Conservation (phyloP, 2,113 vertebrate species). For the Vicugna pacos region DNA sequence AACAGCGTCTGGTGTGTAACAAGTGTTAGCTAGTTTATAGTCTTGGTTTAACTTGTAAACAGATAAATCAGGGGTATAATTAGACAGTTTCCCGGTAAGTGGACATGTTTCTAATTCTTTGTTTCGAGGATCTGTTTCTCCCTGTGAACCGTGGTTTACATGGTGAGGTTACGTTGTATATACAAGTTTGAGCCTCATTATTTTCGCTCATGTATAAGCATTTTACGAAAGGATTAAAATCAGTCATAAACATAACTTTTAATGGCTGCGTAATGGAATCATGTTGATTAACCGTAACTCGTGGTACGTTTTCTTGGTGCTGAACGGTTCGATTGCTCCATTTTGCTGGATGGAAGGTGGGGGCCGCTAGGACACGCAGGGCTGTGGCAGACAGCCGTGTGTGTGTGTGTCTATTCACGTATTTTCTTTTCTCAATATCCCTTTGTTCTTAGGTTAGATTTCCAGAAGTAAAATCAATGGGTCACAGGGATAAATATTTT, state of each 20-base stretch:
- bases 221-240: neutral
- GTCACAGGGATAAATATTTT: neutral
- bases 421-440: neutral
- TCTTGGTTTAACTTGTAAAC: neutral
- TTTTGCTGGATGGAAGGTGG: neutral
- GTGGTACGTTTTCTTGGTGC: neutral
- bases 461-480: neutral
- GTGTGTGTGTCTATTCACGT: no score
- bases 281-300: accelerated
- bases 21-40: neutral
- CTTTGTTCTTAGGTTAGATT: neutral
- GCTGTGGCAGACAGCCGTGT: accelerated
- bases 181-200: neutral
- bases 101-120: neutral
- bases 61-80: neutral
- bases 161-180: neutral
- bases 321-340: accelerated
- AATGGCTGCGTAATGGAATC: neutral
- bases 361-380: accelerated
- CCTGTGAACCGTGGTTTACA: accelerated
- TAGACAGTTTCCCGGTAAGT: neutral
- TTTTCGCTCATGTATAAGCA: neutral
- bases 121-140: neutral
- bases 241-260: neutral
- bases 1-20: neutral